A percentile compares a stretch with the other conserved stretches of the same genome.
phyloP scores from a whole-genome alignment of 2,797 vertebrate species.

The Jordanella pulchra region DNA sequence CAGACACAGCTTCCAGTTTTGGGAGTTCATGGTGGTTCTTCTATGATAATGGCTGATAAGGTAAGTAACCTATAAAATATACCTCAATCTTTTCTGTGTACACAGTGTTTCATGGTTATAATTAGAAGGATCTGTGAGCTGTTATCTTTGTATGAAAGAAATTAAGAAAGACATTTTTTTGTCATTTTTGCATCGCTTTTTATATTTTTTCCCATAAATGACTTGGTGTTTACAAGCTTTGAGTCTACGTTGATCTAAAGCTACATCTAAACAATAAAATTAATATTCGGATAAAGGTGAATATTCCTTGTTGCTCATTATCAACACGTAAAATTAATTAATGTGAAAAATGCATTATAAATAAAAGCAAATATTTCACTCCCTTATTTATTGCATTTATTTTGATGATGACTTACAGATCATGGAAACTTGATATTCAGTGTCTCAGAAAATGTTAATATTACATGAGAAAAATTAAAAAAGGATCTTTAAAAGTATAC shows the following conservation, averaged over 20 bases:
- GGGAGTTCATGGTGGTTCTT: slow-evolving; percentile 95
- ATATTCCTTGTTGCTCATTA: too few relatives aligned
- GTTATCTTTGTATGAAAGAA: slow-evolving; percentile 6
- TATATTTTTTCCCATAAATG: slow-evolving; percentile 13
- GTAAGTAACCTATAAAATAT: slow-evolving; percentile 76
- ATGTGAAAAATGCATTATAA: too few relatives aligned
- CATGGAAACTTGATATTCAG: too few relatives aligned
- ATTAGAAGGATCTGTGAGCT: slow-evolving; percentile 22
- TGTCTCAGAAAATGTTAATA: too few relatives aligned
- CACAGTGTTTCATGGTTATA: slow-evolving; percentile 24
- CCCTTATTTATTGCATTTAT: too few relatives aligned
- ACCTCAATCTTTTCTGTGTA: slow-evolving; percentile 4
- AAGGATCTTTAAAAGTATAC: too few relatives aligned
- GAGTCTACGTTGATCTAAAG: slow-evolving; percentile 1
- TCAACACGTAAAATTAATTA: too few relatives aligned
- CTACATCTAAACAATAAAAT: neutral
- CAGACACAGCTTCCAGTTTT: slow-evolving; percentile 95
- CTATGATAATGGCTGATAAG: slow-evolving; percentile 99
- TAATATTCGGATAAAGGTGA: neutral
- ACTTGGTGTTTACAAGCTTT: slow-evolving; percentile 17
- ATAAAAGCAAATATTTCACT: too few relatives aligned
- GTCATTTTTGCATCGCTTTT: slow-evolving; percentile 1
- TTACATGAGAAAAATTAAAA: too few relatives aligned
- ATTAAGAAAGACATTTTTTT: slow-evolving; percentile 11
- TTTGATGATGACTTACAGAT: too few relatives aligned